phyloP scores from a whole-genome alignment of 92 coral and sea anemone species.

The Palythoa caribaeorum region DNA sequence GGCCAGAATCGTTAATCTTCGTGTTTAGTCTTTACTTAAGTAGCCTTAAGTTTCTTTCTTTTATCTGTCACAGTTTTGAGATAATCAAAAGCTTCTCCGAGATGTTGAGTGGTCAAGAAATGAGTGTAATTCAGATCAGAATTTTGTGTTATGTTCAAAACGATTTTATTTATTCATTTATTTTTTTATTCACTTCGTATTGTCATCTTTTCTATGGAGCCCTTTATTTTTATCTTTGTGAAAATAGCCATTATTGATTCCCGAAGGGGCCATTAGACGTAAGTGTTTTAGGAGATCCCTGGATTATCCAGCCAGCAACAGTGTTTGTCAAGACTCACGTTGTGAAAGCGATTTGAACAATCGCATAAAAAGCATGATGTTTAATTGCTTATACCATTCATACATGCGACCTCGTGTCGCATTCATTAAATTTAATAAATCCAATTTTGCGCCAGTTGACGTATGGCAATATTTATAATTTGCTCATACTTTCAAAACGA shows the following conservation, averaged over 20 bases:
- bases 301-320: not conserved
- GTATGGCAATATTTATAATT: conserved; percentile 37
- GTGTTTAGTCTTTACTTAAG: too few species aligned
- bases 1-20: too few species aligned
- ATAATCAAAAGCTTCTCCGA: not conserved
- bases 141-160: conserved; percentile 14
- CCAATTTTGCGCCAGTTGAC: conserved; percentile 35
- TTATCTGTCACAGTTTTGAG: not conserved
- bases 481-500: conserved; percentile 21
- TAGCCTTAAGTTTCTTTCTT: too few species aligned
- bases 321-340: not conserved
- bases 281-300: not conserved
- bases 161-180: conserved; percentile 19
- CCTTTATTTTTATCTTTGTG: conserved; percentile 1
- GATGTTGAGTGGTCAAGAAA: not conserved
- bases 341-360: not conserved
- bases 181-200: not conserved
- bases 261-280: not conserved
- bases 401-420: conserved; percentile 18
- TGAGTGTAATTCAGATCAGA: not conserved
- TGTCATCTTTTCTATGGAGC: not conserved
- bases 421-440: conserved; percentile 29
- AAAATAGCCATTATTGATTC: not conserved
- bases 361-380: not conserved
- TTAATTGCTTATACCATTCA: not conserved